Evolutionary conservation across 2,888 invertebrate genomes (phyloP).

Genomic region (Punctoribates punctum): DNA sequence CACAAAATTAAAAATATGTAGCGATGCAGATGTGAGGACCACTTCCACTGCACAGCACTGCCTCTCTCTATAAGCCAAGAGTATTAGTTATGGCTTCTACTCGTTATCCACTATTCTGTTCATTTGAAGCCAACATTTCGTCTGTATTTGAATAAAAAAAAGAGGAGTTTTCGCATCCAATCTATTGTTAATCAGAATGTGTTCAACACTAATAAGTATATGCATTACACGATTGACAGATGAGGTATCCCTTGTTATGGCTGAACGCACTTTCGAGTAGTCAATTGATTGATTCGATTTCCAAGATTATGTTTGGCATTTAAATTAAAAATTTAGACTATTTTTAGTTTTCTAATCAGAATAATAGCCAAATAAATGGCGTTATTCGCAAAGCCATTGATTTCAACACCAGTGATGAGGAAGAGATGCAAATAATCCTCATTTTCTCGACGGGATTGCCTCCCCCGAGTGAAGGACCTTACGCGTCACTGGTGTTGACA

Average conservation of each 20-base stretch:
- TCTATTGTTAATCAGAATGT: constrained; percentile 32
- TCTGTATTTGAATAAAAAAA: neutral
- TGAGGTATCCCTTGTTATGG: constrained; percentile 1
- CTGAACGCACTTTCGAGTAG: neutral
- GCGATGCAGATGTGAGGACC: constrained; percentile 28
- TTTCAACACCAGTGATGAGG: too few species aligned
- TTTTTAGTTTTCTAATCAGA: constrained; percentile 13
- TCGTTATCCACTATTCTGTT: neutral
- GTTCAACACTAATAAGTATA: constrained; percentile 30
- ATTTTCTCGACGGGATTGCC: too few species aligned
- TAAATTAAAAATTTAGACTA: constrained; percentile 16
- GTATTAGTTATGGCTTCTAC: neutral
- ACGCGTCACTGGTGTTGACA: too few species aligned
- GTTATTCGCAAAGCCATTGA: too few species aligned
- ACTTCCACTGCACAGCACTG: neutral
- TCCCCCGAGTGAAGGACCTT: too few species aligned
- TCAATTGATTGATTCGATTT: constrained; percentile 21
- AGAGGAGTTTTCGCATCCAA: constrained; percentile 1
- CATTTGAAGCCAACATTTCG: neutral
- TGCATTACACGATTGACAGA: constrained; percentile 25
- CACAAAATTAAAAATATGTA: constrained; percentile 20
- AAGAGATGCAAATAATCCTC: too few species aligned
- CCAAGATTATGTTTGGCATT: constrained; percentile 21
- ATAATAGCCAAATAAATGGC: too few species aligned
- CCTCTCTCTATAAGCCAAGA: neutral